These are phyloP conservation scores for Pocota personata DNA, from an alignment of 2,888 invertebrate genomes.

Conservation along the genomic window DNA sequence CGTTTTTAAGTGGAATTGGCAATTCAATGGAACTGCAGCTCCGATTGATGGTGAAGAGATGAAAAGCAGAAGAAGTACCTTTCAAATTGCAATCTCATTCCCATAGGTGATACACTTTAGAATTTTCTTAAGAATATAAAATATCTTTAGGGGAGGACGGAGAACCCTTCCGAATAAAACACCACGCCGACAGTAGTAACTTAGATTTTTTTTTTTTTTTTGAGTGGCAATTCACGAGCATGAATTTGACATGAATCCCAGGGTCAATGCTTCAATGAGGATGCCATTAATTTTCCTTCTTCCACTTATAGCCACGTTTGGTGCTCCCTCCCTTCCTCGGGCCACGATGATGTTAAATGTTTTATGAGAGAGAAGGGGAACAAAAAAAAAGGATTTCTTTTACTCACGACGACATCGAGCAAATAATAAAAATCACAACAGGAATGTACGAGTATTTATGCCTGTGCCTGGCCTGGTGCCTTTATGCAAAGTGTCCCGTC, in stretches of 20 bases:
- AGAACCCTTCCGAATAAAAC: background rate
- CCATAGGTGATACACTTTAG: background rate
- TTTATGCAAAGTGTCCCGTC: constrained; percentile 50
- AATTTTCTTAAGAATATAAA: background rate
- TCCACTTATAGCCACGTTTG: background rate
- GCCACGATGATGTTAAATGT: constrained; percentile 41
- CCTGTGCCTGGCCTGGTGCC: constrained; percentile 9
- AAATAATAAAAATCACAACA: constrained; percentile 18
- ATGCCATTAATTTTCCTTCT: constrained; percentile 46
- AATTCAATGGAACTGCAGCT: constrained; percentile 29
- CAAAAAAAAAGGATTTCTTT: constrained; percentile 46
- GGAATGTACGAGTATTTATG: background rate
- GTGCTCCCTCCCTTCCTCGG: background rate
- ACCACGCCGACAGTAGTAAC: background rate
- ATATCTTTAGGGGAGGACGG: background rate
- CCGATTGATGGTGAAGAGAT: background rate
- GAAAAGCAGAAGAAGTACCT: background rate
- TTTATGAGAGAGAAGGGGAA: constrained; percentile 36
- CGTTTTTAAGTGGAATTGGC: background rate
- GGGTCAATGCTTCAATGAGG: constrained; percentile 65
- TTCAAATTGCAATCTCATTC: constrained; percentile 27
- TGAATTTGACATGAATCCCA: constrained; percentile 60
- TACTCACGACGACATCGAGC: constrained; percentile 23
- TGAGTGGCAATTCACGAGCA: constrained; percentile 13
- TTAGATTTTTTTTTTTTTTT: background rate